Percentiles rank a stretch among this genome's conserved stretches.
Evolutionary conservation across 2,113 vertebrate species (phyloP).

Genomic region (Lasiurus cinereus): DNA sequence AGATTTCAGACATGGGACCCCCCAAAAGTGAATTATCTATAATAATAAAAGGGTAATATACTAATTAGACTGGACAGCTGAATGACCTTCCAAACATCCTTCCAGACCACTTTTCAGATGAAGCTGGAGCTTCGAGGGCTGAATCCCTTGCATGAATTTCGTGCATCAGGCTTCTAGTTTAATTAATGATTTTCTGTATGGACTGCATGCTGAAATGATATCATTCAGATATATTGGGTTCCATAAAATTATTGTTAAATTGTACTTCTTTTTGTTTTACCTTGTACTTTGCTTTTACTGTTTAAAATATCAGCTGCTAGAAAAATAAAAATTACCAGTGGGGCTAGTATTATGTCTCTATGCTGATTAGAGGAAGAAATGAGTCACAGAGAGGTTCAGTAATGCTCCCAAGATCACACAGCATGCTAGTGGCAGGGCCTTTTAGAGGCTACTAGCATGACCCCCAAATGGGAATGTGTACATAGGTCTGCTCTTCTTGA

Average conservation of each 20-base stretch:
- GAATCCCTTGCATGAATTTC: too few species aligned
- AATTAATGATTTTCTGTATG: background rate
- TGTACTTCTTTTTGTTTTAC: too few species aligned
- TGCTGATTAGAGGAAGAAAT: background rate
- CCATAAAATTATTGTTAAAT: background rate
- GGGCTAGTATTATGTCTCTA: background rate
- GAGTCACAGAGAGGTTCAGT: background rate
- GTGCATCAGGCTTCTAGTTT: background rate
- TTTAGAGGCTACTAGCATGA: background rate
- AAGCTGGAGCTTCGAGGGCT: too few species aligned
- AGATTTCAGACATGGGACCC: background rate
- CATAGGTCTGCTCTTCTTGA: rapidly evolving
- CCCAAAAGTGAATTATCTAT: background rate
- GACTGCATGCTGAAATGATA: background rate
- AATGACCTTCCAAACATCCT: too few species aligned
- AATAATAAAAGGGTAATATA: too few species aligned
- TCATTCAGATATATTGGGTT: background rate
- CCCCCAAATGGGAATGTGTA: background rate
- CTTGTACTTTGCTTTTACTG: background rate
- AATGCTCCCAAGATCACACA: background rate
- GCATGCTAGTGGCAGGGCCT: background rate
- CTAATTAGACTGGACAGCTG: too few species aligned
- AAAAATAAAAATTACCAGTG: background rate
- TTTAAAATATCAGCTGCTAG: background rate
- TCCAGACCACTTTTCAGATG: too few species aligned